These are phyloP conservation scores for Pseudorasbora parva DNA, from an alignment of 2,113 vertebrate species.

Conservation along the genomic window DNA sequence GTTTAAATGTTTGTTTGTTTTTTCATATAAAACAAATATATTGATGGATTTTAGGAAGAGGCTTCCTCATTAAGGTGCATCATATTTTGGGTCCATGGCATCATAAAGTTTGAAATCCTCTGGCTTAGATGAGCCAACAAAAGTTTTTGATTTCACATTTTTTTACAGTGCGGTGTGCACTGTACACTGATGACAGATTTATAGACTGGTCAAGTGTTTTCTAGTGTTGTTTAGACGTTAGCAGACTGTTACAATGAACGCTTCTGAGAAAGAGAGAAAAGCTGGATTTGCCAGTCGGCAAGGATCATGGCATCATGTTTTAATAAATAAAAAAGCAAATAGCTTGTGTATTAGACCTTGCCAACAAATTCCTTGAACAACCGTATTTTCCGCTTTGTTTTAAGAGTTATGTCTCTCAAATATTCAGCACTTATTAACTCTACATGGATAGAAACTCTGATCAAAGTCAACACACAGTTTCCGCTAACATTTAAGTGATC, in stretches of 20 bases:
- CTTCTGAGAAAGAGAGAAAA: not conserved
- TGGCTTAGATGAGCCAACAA: too few relatives aligned
- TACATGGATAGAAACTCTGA: not conserved
- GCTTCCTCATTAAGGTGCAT: too few relatives aligned
- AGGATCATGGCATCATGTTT: not conserved
- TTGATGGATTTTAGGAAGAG: too few relatives aligned
- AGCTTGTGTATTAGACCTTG: not conserved
- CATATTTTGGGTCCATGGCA: too few relatives aligned
- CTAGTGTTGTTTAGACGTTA: not conserved
- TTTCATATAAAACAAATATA: too few relatives aligned
- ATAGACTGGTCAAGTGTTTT: not conserved
- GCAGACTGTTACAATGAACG: not conserved
- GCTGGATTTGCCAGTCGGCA: not conserved
- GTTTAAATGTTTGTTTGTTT: too few relatives aligned
- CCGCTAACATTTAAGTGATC: not conserved
- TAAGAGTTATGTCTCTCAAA: not conserved
- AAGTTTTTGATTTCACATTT: too few relatives aligned
- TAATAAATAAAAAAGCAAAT: not conserved
- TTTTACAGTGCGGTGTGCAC: not conserved
- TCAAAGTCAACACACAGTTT: conserved; percentile 1
- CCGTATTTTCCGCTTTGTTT: not conserved
- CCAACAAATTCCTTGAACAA: not conserved
- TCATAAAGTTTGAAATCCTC: too few relatives aligned
- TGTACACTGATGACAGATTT: not conserved
- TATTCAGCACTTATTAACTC: not conserved